These are phyloP conservation scores for Rhizomys pruinosus DNA, from an alignment of 2,113 vertebrate species.

Conservation along the genomic window DNA sequence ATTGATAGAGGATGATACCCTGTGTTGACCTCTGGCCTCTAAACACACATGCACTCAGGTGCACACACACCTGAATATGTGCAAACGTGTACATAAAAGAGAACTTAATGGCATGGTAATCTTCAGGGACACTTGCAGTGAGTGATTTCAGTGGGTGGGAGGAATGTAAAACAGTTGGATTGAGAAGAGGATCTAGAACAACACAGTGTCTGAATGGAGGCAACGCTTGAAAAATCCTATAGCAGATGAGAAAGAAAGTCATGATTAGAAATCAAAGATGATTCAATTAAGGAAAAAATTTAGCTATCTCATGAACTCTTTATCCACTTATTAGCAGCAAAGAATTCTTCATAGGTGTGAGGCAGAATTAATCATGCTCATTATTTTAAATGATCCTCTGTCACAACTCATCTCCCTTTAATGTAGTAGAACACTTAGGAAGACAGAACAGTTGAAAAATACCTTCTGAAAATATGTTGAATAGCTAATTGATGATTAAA, in stretches of 20 bases:
- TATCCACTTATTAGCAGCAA: background rate
- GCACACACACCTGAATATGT: no score
- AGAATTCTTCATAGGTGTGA: background rate
- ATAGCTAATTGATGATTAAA: background rate
- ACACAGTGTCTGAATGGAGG: background rate
- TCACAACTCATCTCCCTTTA: background rate
- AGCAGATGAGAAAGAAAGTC: no score
- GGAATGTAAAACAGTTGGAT: background rate
- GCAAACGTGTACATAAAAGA: background rate
- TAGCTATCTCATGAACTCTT: background rate
- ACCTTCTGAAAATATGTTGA: conserved; percentile 10
- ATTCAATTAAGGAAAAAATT: background rate
- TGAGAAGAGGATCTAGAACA: background rate
- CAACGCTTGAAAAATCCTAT: background rate
- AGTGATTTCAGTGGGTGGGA: background rate
- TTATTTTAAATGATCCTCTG: conserved; percentile 12
- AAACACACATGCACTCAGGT: background rate
- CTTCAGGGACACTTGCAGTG: background rate
- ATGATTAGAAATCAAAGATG: background rate
- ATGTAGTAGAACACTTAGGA: background rate
- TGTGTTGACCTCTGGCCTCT: no score
- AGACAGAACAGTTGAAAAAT: conserved; percentile 16
- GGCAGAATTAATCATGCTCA: background rate
- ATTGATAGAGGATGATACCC: background rate
- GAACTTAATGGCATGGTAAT: background rate